Base-by-base conservation (phyloP, 2,888 invertebrate species). In the Mythimna pallens region DNA sequence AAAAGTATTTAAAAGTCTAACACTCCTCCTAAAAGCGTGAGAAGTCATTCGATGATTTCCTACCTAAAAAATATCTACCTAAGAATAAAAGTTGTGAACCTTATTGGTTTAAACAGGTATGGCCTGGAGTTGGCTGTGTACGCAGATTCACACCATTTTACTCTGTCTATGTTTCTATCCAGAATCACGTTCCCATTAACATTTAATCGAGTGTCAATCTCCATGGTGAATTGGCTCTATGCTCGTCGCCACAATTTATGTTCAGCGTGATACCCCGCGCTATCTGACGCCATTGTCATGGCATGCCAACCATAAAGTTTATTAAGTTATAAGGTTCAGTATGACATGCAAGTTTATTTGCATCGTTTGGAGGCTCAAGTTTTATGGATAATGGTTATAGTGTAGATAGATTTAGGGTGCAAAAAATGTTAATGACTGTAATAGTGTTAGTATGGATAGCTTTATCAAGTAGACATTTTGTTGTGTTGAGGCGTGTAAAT, bases 181-280 rank as follows among this genome's bases (percentile, higher is more conserved):
- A 57, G n/a, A n/a, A 34, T 34, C n/a, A 55, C 22, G n/a, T 25
- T 22, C 3, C 3, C 0, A 59, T 59, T n/a, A n/a, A 59, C 61
- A 81, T 84, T 74, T 58, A 80, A 81, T 81, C 66, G 69, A 67
- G 61, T 70, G 81, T 69, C 79, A 70, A 80, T 81, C 84, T 70
- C 40, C 43, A 84, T 70, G 66, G 57, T 62, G 64, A 65, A 50
- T 50, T 64, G 34, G 47, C 59, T 84, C 77, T 43, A 71, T 77
- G 50, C 34, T 65, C 57, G 67, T 47, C 65, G 58, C n/a, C 50
- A 65, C 22, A 77, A 77, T 81, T 84, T 82, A 72, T 72, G 66
- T 68, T 61, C 54, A 62, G 64, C 54, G 30, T 61, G 81, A 75
- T 80, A 76, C 36, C 57, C 61, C 25, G 22, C 58, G 40, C 65